Evolutionary conservation across 2,113 vertebrate genomes (phyloP).

Genomic region (Xenopus laevis): DNA sequence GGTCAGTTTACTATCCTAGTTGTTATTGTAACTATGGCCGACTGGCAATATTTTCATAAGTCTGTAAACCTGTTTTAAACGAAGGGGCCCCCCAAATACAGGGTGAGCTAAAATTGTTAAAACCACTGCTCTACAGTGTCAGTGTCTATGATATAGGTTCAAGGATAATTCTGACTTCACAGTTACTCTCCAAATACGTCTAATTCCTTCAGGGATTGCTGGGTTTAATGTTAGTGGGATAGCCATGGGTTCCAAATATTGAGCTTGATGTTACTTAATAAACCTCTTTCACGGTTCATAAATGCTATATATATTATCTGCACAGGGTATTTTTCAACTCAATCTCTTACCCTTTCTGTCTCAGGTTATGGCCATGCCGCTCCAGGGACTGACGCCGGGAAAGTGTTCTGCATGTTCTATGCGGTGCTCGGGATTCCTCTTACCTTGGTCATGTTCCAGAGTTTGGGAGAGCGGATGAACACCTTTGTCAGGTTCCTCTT

Average conservation of each 20-base stretch:
- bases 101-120: too few relatives aligned
- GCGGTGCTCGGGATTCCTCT: conserved; percentile 93
- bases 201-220: too few relatives aligned
- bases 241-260: neutral
- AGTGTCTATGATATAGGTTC: too few relatives aligned
- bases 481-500: conserved; percentile 83
- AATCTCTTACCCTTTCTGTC: conserved; percentile 27
- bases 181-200: neutral
- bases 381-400: conserved; percentile 88
- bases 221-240: too few relatives aligned
- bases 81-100: too few relatives aligned
- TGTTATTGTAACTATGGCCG: too few relatives aligned
- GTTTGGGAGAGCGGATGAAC: conserved; percentile 94
- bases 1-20: too few relatives aligned
- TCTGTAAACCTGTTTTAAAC: too few relatives aligned
- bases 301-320: too few relatives aligned
- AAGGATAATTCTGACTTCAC: too few relatives aligned
- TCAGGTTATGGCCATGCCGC: conserved; percentile 91
- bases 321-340: neutral
- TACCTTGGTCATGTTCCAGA: conserved; percentile 96
- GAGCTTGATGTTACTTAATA: neutral
- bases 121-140: too few relatives aligned
- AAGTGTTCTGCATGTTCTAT: conserved; percentile 97
- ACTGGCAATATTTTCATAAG: too few relatives aligned
- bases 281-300: neutral